A percentile compares a stretch with the other conserved stretches of the same genome.
phyloP scores from a whole-genome alignment of 2,888 invertebrate genomes.

The Dynastes hyllus region DNA sequence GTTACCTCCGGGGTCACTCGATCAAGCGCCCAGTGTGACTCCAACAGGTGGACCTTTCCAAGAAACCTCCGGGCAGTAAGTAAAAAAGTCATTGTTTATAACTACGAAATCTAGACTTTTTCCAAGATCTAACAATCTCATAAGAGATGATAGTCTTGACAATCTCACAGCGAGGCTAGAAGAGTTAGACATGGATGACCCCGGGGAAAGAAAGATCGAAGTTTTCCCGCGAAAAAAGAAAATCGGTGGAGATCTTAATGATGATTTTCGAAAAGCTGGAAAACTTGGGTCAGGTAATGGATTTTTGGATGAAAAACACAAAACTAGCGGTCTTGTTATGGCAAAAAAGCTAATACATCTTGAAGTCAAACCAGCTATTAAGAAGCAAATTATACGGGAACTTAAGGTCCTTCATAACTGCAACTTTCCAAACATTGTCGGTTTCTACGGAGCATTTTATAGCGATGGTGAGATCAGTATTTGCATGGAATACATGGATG shows the following conservation, averaged over 20 bases:
- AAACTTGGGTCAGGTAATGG: constrained; percentile 99
- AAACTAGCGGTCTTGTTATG: constrained; percentile 96
- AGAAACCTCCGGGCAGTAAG: constrained; percentile 75
- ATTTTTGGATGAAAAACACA: constrained; percentile 94
- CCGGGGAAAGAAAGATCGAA: constrained; percentile 94
- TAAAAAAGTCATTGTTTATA: constrained; percentile 52
- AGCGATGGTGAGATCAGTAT: constrained; percentile 99
- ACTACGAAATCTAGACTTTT: too few species aligned
- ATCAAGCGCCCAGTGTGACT: constrained; percentile 79
- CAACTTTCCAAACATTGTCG: constrained; percentile 99
- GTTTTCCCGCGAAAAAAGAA: constrained; percentile 98
- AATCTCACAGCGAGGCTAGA: constrained; percentile 91
- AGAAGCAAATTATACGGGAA: constrained; percentile 98
- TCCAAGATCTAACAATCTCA: constrained; percentile 42
- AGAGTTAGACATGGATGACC: constrained; percentile 96
- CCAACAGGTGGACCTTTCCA: constrained; percentile 77
- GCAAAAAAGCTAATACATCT: constrained; percentile 98
- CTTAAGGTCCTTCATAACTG: constrained; percentile 99
- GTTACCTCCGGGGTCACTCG: constrained; percentile 91
- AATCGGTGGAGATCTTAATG: constrained; percentile 84
- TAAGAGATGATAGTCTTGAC: constrained; percentile 78
- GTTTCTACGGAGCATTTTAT: constrained; percentile 98
- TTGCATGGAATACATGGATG: constrained; percentile 99
- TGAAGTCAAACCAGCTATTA: constrained; percentile 98
- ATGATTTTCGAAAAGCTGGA: constrained; percentile 93